A percentile compares a stretch with the other conserved stretches of the same genome.
Conservation (phyloP, 1,140 invertebrate genomes). For the Oryctes rhinoceros region DNA sequence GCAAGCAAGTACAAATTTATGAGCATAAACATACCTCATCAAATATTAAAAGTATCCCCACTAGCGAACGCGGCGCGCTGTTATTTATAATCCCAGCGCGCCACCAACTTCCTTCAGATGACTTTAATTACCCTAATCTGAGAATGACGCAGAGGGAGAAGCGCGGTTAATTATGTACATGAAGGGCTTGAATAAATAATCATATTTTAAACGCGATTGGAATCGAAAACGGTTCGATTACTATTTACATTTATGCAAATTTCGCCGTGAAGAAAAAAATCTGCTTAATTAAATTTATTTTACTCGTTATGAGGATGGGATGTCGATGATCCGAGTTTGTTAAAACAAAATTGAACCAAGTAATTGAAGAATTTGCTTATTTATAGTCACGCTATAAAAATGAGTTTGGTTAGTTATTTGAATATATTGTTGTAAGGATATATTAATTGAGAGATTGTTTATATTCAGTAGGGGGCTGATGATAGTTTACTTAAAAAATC, state of each 20-base stretch:
- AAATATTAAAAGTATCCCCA: slow-evolving; percentile 31
- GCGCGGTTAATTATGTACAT: slow-evolving; percentile 44
- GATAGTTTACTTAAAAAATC: no score
- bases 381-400: no score
- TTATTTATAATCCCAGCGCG: slow-evolving; percentile 46
- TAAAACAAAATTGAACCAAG: no score
- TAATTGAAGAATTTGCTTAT: no score
- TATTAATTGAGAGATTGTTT: no score
- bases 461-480: no score
- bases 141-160: slow-evolving; percentile 42
- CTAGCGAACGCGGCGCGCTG: slow-evolving; percentile 4
- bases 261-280: not conserved
- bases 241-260: slow-evolving; percentile 11
- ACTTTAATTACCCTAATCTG: slow-evolving; percentile 46
- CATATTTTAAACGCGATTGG: slow-evolving; percentile 29
- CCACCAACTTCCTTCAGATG: slow-evolving; percentile 45
- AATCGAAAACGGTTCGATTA: not conserved
- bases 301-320: no score
- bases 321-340: no score
- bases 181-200: slow-evolving; percentile 44
- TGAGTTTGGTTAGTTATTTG: no score
- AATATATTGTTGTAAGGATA: no score
- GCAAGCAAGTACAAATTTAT: not conserved
- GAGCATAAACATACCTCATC: slow-evolving; percentile 34
- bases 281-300: no score